phyloP scores from a whole-genome alignment of 1,140 invertebrate genomes.

The Heliconius congener region DNA sequence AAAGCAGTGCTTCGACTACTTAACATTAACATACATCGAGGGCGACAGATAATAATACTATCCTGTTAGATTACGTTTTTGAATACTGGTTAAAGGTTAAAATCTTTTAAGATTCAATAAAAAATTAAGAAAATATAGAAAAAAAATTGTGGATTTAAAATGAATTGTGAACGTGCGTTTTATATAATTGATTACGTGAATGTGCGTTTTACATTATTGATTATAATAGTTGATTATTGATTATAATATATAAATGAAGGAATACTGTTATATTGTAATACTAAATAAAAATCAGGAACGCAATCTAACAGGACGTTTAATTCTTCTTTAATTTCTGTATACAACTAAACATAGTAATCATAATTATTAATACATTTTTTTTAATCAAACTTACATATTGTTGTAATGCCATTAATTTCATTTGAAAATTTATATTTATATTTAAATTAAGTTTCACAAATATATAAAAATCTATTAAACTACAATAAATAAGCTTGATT shows the following conservation, averaged over 20 bases:
- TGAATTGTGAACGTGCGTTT: constrained; percentile 8
- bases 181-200: background rate
- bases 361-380: constrained; percentile 2
- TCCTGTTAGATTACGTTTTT: constrained; percentile 5
- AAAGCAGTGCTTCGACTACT: constrained; percentile 31
- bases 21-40: constrained; percentile 19
- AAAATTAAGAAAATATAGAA: background rate
- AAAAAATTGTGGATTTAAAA: background rate
- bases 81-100: background rate
- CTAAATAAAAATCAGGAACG: background rate
- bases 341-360: constrained; percentile 18
- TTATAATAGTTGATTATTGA: background rate
- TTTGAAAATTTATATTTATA: background rate
- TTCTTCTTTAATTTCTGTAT: constrained; percentile 5
- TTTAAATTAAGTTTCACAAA: constrained; percentile 5
- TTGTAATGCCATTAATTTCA: constrained; percentile 1
- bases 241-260: background rate
- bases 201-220: background rate
- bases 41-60: background rate
- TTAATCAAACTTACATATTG: constrained; percentile 23
- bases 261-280: background rate
- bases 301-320: constrained; percentile 15
- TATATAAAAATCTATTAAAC: constrained; percentile 24
- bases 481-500: constrained; percentile 11
- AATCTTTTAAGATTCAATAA: background rate